Evolutionary conservation across 2,888 invertebrate species (phyloP).

Genomic region (Drosophila dives): DNA sequence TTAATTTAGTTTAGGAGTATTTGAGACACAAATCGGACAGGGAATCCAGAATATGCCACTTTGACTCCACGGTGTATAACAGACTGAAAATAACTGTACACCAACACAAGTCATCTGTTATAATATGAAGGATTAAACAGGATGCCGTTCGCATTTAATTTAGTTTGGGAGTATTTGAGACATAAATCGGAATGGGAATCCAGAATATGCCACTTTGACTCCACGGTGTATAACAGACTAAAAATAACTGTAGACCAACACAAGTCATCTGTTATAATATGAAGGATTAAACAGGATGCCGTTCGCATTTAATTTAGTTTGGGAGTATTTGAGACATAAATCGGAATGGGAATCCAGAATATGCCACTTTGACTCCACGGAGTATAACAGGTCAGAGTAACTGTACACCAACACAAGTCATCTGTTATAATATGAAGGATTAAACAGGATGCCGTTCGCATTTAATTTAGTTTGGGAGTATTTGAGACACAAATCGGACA

Average conservation of each 20-base stretch:
- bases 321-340: conserved; percentile 54
- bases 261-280: conserved; percentile 63
- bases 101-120: conserved; percentile 55
- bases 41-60: conserved; percentile 45
- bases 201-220: conserved; percentile 64
- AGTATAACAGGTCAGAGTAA: neutral
- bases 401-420: conserved; percentile 52
- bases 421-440: conserved; percentile 47
- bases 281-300: conserved; percentile 58
- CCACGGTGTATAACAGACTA: conserved; percentile 23
- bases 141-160: conserved; percentile 44
- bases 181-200: conserved; percentile 36
- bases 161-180: conserved; percentile 65
- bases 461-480: conserved; percentile 28
- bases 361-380: conserved; percentile 53
- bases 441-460: conserved; percentile 56
- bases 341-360: conserved; percentile 8
- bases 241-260: conserved; percentile 51
- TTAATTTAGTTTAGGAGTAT: conserved; percentile 44
- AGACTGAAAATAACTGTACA: conserved; percentile 6
- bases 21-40: conserved; percentile 44
- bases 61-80: conserved; percentile 42
- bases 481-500: conserved; percentile 44
- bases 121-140: conserved; percentile 43
- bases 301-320: conserved; percentile 42